phyloP scores from a whole-genome alignment of 2,888 invertebrate genomes.

The Leptodirus hochenwartii region DNA sequence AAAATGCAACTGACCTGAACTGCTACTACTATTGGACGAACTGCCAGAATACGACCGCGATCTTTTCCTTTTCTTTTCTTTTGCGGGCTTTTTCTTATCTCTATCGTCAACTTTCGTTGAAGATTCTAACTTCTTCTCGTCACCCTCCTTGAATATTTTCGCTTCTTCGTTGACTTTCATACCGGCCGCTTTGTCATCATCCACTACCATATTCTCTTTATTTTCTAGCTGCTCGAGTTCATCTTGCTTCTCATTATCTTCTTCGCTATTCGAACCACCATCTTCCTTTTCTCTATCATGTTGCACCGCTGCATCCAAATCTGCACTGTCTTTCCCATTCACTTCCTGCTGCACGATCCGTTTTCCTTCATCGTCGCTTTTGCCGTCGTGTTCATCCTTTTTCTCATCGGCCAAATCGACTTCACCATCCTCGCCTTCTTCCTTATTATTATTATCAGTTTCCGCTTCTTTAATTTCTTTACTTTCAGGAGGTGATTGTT shows the following conservation, averaged over 20 bases:
- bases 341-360: background rate
- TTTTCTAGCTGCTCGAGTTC: background rate
- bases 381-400: conserved; percentile 12
- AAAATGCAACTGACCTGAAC: no score
- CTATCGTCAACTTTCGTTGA: background rate
- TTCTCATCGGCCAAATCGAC: conserved; percentile 18
- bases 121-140: background rate
- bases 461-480: conserved; percentile 25
- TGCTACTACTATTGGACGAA: conserved; percentile 31
- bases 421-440: conserved; percentile 23
- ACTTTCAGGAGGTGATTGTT: conserved; percentile 27
- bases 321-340: background rate
- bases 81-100: conserved; percentile 2
- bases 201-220: background rate
- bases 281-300: conserved; percentile 1
- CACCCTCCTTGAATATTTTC: conserved; percentile 3
- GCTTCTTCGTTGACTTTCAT: background rate
- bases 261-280: background rate
- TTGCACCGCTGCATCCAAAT: no score
- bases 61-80: conserved; percentile 28
- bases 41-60: conserved; percentile 34
- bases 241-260: background rate
- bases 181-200: background rate
- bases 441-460: conserved; percentile 12
- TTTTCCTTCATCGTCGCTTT: conserved; percentile 19